Percentiles rank a stretch among this genome's conserved stretches.
Conservation (phyloP, 2,797 vertebrate species). For the Cyclura pinguis region DNA sequence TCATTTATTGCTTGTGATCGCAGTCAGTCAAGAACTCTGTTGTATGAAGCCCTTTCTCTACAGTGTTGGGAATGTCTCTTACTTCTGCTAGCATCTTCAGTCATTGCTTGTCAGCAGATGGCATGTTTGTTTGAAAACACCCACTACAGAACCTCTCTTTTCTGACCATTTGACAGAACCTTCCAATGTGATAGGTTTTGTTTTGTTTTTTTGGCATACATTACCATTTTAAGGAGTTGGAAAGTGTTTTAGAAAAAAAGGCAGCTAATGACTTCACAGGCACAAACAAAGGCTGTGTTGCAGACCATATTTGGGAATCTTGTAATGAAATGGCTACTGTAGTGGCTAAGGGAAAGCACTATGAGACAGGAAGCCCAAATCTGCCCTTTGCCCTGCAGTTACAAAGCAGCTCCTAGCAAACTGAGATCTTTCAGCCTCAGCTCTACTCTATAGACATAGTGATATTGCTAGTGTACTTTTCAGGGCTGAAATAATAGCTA, state of each 20-base stretch:
- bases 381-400: background rate
- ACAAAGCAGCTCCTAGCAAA: background rate
- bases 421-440: background rate
- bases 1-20: background rate
- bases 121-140: background rate
- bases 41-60: background rate
- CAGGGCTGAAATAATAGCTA: background rate
- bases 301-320: background rate
- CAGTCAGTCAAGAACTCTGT: background rate
- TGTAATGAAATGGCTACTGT: background rate
- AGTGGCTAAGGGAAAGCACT: background rate
- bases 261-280: background rate
- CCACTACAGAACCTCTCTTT: background rate
- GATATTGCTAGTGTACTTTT: background rate
- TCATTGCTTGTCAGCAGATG: background rate
- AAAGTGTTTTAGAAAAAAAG: background rate
- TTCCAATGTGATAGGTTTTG: no score
- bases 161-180: background rate
- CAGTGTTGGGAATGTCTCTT: background rate
- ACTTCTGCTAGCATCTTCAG: background rate
- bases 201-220: background rate
- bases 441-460: background rate
- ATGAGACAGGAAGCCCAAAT: background rate
- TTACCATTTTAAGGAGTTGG: background rate
- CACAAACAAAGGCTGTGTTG: background rate